Percentiles rank a stretch among this genome's conserved stretches.
These are phyloP conservation scores for Eupleurogrammus muticus DNA, from an alignment of 2,797 vertebrate species.

Conservation along the genomic window DNA sequence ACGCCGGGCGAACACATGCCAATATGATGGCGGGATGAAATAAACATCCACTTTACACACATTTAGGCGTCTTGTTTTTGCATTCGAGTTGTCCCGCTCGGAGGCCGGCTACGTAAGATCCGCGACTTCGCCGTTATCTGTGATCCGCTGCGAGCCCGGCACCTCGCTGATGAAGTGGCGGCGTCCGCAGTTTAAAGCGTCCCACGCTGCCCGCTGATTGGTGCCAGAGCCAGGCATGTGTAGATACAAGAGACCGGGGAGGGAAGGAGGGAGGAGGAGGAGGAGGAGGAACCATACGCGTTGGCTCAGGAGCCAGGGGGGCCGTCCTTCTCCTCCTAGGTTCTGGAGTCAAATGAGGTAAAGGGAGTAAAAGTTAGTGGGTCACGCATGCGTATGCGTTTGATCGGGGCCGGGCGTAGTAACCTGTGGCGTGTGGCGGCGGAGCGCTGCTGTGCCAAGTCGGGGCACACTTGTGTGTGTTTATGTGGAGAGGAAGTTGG, in stretches of 20 bases:
- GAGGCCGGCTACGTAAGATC: conserved; percentile 12
- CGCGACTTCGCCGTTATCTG: conserved; percentile 37
- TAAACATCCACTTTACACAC: conserved; percentile 18
- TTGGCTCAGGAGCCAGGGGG: conserved; percentile 68
- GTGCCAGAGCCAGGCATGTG: conserved; percentile 79
- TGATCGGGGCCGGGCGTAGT: conserved; percentile 72
- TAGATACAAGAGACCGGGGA: conserved; percentile 67
- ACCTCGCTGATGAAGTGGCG: conserved; percentile 47
- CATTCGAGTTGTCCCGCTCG: not conserved
- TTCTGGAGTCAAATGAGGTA: conserved; percentile 86
- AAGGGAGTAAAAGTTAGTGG: conserved; percentile 86
- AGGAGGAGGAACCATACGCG: conserved; percentile 58
- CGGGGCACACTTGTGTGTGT: conserved; percentile 51
- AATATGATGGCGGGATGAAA: conserved; percentile 15
- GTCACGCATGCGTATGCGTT: conserved; percentile 75
- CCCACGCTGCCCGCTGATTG: conserved; percentile 85
- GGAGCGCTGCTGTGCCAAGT: conserved; percentile 56
- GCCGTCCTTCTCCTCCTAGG: conserved; percentile 71
- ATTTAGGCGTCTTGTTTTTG: not conserved
- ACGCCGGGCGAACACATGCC: not conserved
- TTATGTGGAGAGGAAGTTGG: conserved; percentile 49
- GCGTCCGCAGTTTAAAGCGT: conserved; percentile 82
- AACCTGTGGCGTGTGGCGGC: conserved; percentile 65
- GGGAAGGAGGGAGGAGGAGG: conserved; percentile 61
- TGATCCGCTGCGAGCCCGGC: conserved; percentile 30